Percentiles rank a stretch among this genome's conserved stretches.
These are phyloP conservation scores for Procavia capensis DNA, from an alignment of 2,113 vertebrate genomes.

Conservation along the genomic window DNA sequence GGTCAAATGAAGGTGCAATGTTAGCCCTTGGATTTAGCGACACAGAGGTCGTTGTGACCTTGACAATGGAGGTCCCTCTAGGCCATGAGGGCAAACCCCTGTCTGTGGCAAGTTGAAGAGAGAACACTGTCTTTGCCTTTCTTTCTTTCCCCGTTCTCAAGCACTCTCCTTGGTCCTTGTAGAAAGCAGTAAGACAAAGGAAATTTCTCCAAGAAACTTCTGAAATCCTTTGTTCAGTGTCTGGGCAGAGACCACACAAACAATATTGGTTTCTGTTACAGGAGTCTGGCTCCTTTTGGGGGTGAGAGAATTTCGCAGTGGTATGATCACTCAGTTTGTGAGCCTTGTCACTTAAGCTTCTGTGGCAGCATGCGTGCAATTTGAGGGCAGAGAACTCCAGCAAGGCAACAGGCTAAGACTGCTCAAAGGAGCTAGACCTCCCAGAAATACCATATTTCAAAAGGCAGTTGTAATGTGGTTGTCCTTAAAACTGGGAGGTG, in stretches of 20 bases:
- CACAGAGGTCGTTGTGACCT: neutral
- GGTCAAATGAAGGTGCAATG: neutral
- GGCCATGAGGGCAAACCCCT: neutral
- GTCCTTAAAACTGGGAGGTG: neutral
- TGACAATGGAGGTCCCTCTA: neutral
- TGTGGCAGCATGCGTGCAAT: neutral
- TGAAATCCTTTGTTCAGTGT: neutral
- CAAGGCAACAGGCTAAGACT: neutral
- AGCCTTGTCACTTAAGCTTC: slow-evolving; percentile 30
- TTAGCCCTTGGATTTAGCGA: neutral
- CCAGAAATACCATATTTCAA: slow-evolving; percentile 25
- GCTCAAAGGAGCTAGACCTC: slow-evolving; percentile 37
- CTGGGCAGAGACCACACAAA: neutral
- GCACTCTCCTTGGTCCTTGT: neutral
- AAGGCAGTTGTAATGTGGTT: neutral
- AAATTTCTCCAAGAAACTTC: neutral
- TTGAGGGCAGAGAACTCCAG: neutral
- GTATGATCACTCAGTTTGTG: neutral
- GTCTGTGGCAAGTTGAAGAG: neutral
- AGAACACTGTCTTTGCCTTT: neutral
- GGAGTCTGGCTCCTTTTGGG: neutral
- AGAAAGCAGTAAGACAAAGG: slow-evolving; percentile 36
- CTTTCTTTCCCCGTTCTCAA: neutral
- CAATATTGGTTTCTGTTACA: neutral
- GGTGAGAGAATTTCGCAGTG: neutral